These are phyloP conservation scores for Patella vulgata DNA, from an alignment of 1,140 invertebrate genomes.

Conservation along the genomic window DNA sequence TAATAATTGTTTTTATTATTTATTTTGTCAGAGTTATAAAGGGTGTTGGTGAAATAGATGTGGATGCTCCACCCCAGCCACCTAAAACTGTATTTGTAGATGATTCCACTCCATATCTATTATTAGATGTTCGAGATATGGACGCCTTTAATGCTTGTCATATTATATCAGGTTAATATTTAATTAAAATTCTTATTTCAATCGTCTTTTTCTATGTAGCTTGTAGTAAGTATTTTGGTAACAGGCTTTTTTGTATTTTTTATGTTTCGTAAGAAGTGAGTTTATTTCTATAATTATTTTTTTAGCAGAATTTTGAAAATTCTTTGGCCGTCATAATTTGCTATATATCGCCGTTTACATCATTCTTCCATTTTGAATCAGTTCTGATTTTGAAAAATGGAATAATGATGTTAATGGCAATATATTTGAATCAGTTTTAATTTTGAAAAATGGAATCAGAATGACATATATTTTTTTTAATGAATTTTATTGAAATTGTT, in stretches of 20 bases:
- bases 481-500: slow-evolving; percentile 21
- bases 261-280: too few relatives aligned
- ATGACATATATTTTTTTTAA: not conserved
- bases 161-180: slow-evolving; percentile 65
- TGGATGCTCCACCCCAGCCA: slow-evolving; percentile 31
- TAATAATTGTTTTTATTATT: too few relatives aligned
- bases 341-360: too few relatives aligned
- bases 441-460: too few relatives aligned
- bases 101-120: slow-evolving; percentile 65
- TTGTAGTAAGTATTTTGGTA: not conserved
- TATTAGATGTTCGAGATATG: slow-evolving; percentile 69
- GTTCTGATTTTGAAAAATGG: too few relatives aligned
- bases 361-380: too few relatives aligned
- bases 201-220: not conserved
- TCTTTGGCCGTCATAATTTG: too few relatives aligned
- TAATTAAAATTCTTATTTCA: not conserved
- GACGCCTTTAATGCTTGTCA: slow-evolving; percentile 67
- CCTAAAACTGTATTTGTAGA: slow-evolving; percentile 17
- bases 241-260: too few relatives aligned
- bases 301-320: too few relatives aligned
- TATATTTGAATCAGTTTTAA: too few relatives aligned
- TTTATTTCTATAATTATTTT: too few relatives aligned
- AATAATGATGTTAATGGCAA: too few relatives aligned
- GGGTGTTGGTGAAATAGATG: slow-evolving; percentile 66
- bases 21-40: slow-evolving; percentile 59